Conservation (phyloP, 2,797 vertebrate species). For the Schizopygopsis malacanthus region DNA sequence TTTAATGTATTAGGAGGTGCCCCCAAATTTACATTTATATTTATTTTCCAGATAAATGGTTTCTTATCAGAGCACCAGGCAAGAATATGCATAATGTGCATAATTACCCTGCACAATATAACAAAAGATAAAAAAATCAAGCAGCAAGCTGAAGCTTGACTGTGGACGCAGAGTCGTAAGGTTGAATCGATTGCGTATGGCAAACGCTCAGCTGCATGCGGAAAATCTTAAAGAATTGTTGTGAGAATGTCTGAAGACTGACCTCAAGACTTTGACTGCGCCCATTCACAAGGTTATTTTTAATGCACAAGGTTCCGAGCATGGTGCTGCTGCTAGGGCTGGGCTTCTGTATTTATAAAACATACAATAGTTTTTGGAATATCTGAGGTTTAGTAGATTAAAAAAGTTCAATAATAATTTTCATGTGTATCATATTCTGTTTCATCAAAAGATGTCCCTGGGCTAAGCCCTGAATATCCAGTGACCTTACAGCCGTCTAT, state of each 20-base stretch:
- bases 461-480: neutral
- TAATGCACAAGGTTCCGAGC: neutral
- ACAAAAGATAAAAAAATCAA: slow-evolving; percentile 34
- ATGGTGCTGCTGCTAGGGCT: neutral
- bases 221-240: neutral
- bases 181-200: neutral
- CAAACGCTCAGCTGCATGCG: neutral
- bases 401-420: neutral
- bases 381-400: neutral
- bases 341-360: neutral
- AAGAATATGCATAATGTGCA: slow-evolving; percentile 38
- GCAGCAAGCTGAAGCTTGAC: neutral
- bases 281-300: neutral
- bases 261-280: neutral
- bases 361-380: neutral
- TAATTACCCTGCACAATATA: slow-evolving; percentile 22
- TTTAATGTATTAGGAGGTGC: slow-evolving; percentile 9
- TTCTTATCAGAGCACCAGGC: slow-evolving; percentile 35
- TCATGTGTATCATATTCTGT: neutral
- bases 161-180: neutral
- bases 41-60: slow-evolving; percentile 32
- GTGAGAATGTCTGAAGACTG: neutral
- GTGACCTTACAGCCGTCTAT: neutral
- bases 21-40: slow-evolving; percentile 38
- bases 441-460: neutral